Evolutionary conservation across 2,888 invertebrate species (phyloP), one percentile per base, ranked within the genome.

Genomic region (Cephus pygmeus): DNA sequence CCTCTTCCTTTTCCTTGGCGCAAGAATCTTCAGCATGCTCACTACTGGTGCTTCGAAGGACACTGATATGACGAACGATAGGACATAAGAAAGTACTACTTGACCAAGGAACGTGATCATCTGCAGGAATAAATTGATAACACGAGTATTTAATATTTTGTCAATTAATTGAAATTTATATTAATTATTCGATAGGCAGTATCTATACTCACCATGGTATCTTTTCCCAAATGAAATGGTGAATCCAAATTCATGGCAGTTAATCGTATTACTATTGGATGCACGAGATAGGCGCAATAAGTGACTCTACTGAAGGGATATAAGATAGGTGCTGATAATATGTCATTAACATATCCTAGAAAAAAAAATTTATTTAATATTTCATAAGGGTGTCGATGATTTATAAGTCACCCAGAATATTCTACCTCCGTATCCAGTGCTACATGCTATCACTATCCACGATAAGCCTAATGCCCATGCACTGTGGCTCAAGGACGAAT

Each of bases 241-340:
- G 96, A 95, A 87, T 97, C 96, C 91, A 96, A 94, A 84, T 95
- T 95, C 94, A 97, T 95, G 73, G 96, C 95, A 88, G 96, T 95
- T 86, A 94, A 93, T 84, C 97, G 94, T 86, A 97, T 95, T 80
- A 96, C 95, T 77, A 97, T 94, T 0, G 97, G 97, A 91, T 97
- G 97, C 80, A 97, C 94, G 81, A 97, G 93, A 91, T 97, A 97
- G 0, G 97, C 96, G 91, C 97, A 97, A 91, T 97, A 97, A 73
- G 97, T 97, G 30, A 97, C 96, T 83, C 97, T 93, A 77, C 97
- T 97, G 92, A 97, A 95, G 79, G 97, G 97, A 92, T 97, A 97
- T 78, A 97, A 92, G 80, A 95, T 93, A 12, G 96, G 95, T 36
- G 96, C 94, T 2, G 97, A 95, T 23, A 97, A 93, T 86, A 97